Base-by-base conservation (phyloP, 2,888 invertebrate species). In the Cheilosia vulpina region DNA sequence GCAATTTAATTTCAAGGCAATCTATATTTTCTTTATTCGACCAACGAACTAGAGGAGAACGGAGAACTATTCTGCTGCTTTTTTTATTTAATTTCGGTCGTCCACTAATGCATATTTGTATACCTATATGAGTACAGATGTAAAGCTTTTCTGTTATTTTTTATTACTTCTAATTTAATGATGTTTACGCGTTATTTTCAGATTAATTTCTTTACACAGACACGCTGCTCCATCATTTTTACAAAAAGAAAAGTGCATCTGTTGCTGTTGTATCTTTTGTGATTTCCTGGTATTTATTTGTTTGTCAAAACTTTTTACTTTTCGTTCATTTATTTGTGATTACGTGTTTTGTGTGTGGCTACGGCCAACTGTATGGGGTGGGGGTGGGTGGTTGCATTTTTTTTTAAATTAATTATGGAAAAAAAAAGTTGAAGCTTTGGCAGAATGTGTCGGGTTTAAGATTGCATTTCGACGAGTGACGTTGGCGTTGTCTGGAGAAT, bases 1-100 rank as follows among this genome's bases (percentile, higher is more conserved):
- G 45, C 65, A 58, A 66, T 79, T 79, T 58, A 58, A 53, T 72
- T 79, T 79, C 79, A 79, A 79, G 72, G 79, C 79, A 72, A 79
- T 79, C 60, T 52, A 72, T 79, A 57, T 19, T 38, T 57, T 63
- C 77, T 69, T 62, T 62, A 68, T 69, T 62, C 38, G 57, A 43
- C 27, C 21, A 19, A 34, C 53, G 19, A 65, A 34, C 19, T 4
- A 7, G 38, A 34, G 27, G 31, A 31, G 31, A 31, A 9, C 27
- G 58, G 50, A 13, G 52, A 24, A 73, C 6, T 3, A 58, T 15
- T 57, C 15, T 4, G 11, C 19, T 38, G 5, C 38, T 76, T 47
- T 57, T 27, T 75, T 45, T 65, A 50, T 57, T 31, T 50, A n/a
- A 15, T 50, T 73, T 45, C 41, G 43, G 45, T 38, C 11, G 55